Conservation (phyloP, 2,888 invertebrate genomes). For the Oxytorus armatus region DNA sequence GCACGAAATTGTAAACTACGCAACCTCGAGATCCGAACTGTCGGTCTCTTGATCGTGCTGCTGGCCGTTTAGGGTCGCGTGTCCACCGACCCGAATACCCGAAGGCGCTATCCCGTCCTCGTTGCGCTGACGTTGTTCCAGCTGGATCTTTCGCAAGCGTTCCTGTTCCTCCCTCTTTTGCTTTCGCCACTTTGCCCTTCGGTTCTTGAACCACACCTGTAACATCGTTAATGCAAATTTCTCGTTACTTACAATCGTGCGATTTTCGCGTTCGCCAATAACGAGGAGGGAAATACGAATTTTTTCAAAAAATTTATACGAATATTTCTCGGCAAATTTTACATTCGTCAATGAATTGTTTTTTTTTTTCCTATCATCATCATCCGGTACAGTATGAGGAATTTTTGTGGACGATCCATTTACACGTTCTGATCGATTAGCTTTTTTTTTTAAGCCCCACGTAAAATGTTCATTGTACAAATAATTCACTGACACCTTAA, state of each 20-base stretch:
- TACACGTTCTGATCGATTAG: too few relatives aligned
- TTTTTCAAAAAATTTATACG: too few relatives aligned
- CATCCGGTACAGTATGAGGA: too few relatives aligned
- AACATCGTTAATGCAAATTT: conserved; percentile 44
- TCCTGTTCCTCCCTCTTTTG: conserved; percentile 96
- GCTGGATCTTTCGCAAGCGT: conserved; percentile 92
- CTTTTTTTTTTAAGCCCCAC: too few relatives aligned
- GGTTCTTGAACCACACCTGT: conserved; percentile 98
- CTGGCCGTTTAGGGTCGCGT: conserved; percentile 76
- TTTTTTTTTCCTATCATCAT: too few relatives aligned
- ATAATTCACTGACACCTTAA: conserved; percentile 1
- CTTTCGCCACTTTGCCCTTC: conserved; percentile 98
- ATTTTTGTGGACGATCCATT: too few relatives aligned
- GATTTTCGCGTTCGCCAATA: neutral
- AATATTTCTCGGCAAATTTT: too few relatives aligned
- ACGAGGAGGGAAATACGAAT: too few relatives aligned
- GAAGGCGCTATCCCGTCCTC: conserved; percentile 79
- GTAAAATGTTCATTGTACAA: too few relatives aligned
- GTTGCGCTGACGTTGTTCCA: conserved; percentile 87
- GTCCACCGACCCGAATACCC: conserved; percentile 76
- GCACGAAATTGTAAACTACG: conserved; percentile 85
- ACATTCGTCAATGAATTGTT: too few relatives aligned
- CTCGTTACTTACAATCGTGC: conserved; percentile 13
- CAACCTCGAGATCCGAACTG: conserved; percentile 93
- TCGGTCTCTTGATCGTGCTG: conserved; percentile 84